Evolutionary conservation across 2,888 invertebrate genomes (phyloP), one percentile per base, ranked within the genome.

Genomic region (Leptinotarsa peninsularis): DNA sequence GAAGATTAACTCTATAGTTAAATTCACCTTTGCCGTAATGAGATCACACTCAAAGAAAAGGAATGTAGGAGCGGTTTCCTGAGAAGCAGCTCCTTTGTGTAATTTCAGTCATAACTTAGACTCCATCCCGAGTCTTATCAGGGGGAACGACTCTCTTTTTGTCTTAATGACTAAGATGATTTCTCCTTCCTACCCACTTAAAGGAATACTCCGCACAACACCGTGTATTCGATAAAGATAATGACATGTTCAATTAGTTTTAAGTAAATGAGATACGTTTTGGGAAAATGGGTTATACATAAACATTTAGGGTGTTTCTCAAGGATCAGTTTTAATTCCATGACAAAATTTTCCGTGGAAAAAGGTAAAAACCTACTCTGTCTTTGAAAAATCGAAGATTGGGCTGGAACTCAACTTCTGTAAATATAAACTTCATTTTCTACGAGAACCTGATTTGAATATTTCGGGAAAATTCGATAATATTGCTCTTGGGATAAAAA

Each of bases 21-120:
- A 52, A 67, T 67, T 66, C 54, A 72, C 72, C 66, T 72, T 49
- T 66, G 43, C 56, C 15, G 18, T n/a, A 49, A 70, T 43, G 70
- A 60, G 70, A 70, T 70, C 60, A 70, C 70, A 70, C 58, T 70
- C 70, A 58, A 23, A 49, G 70, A 58, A 70, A 70, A 49, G 70
- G 58, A 60, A 58, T 27, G 58, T n/a, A 10, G 43, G n/a, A 43
- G 63, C 43, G 63, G 18, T 63, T 63, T 63, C 43, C 63, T 63
- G 33, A 10, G 13, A n/a, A 60, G 60, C 60, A 63, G 43, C 33
- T 63, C 63, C 63, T 63, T 63, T 63, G 63, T 66, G 66, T 52
- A 66, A 66, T 52, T 71, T 33, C 52, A 52, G 66, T 71, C 71
- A 71, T 66, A 71, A 66, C 71, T 66, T 52, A 71, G 14, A 66